Percentiles rank a stretch among this genome's conserved stretches.
These are phyloP conservation scores for Varanus salvator DNA, from an alignment of 2,113 vertebrate species.

Conservation along the genomic window DNA sequence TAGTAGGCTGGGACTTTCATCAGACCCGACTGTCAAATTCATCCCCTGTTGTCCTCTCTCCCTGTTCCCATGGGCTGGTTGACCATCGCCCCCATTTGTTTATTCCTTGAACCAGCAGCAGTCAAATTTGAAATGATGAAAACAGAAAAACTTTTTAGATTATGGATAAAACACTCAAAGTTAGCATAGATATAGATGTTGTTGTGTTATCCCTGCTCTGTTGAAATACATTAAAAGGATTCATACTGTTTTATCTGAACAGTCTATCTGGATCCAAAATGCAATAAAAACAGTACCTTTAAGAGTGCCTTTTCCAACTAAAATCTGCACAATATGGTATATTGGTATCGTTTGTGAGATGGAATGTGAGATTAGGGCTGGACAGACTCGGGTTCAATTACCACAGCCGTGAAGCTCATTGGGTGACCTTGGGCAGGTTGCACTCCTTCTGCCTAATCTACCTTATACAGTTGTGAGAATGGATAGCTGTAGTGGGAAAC, in stretches of 20 bases:
- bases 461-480: background rate
- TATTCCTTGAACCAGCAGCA: background rate
- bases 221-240: background rate
- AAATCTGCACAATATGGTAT: background rate
- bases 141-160: background rate
- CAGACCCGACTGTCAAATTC: no score
- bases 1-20: no score
- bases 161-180: background rate
- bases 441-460: background rate
- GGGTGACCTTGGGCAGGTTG: background rate
- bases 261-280: background rate
- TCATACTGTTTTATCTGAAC: background rate
- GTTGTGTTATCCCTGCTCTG: background rate
- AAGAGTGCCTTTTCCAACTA: background rate
- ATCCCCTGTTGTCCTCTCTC: no score
- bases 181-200: background rate
- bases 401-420: background rate
- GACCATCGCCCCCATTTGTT: background rate
- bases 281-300: background rate
- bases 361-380: background rate
- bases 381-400: background rate
- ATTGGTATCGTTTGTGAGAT: background rate
- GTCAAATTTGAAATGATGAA: background rate
- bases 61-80: no score
- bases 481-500: background rate